Evolutionary conservation across 2,797 vertebrate species (phyloP), one percentile per base, ranked within the genome.

Genomic region (Atherinosoma microstoma): DNA sequence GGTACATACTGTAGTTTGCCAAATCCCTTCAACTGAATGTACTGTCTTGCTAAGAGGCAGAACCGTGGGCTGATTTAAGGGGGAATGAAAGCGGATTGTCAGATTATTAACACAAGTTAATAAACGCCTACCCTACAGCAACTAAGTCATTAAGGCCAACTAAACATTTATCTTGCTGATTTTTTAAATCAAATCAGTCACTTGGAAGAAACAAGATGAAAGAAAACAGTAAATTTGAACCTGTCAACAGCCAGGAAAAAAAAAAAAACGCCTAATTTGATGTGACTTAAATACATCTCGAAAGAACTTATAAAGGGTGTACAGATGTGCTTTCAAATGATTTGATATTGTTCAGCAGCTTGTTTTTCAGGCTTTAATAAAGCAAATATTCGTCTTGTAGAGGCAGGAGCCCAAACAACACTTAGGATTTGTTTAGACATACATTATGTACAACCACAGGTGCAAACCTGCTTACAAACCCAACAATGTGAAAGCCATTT

Each of bases 71-170:
- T 83, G 83, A 87, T 89, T 89, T 75, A 85, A 82, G 67, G 67
- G 32, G 54, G 66, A 78, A 81, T 76, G 69, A 79, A 80, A 89
- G 75, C 72, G 79, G 78, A 84, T 66, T 85, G 79, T 87, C 81
- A 81, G 58, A 84, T 84, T 85, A 89, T 86, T 87, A 91, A 82
- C 83, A 80, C 75, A 58, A 82, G 74, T 74, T 87, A 84, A 87
- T 84, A 88, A 84, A 80, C 27, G 58, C 74, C 85, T 71, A 51
- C 70, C 83, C 85, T 79, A 65, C 27, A 81, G 85, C 87, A 67
- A 76, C 82, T 40, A 64, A 82, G 78, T 86, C 71, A 88, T 89
- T 86, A 87, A 76, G 49, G 64, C 79, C 73, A 71, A 22, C 67
- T 24, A 64, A 78, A 77, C 67, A 83, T 89, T 90, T 81, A 88